Conservation (phyloP, 2,797 vertebrate species). For the Aplochiton taeniatus region DNA sequence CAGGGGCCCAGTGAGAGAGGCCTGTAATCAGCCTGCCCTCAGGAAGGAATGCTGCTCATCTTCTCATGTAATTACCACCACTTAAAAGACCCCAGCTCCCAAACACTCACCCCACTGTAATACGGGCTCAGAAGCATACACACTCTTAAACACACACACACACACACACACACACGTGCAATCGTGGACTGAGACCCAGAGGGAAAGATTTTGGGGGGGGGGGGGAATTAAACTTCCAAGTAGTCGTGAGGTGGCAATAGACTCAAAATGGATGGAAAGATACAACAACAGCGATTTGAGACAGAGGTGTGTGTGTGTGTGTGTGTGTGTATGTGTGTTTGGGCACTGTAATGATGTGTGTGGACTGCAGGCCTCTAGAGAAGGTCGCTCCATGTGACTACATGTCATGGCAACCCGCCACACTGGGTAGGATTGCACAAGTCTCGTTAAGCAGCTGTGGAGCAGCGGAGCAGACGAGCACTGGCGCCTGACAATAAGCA, state of each 20-base stretch:
- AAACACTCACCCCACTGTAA: constrained; percentile 73
- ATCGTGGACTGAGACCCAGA: constrained; percentile 14
- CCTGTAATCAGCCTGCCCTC: constrained; percentile 83
- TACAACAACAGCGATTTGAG: background rate
- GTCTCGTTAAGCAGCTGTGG: constrained; percentile 53
- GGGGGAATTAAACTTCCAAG: constrained; percentile 25
- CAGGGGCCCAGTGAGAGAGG: constrained; percentile 73
- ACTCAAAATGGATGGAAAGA: background rate
- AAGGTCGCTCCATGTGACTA: constrained; percentile 66
- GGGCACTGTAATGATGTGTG: constrained; percentile 44
- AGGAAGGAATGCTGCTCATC: constrained; percentile 86
- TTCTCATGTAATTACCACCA: constrained; percentile 83
- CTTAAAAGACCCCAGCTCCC: constrained; percentile 75
- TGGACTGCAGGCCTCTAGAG: constrained; percentile 64
- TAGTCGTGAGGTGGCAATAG: constrained; percentile 31
- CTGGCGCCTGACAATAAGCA: constrained; percentile 50
- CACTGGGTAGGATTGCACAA: constrained; percentile 61
- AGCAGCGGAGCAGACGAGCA: constrained; percentile 44
- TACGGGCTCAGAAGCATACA: constrained; percentile 7
- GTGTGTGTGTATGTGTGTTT: constrained; percentile 14
- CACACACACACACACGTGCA: constrained; percentile 9
- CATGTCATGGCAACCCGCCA: constrained; percentile 74
- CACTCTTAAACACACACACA: constrained; percentile 9
- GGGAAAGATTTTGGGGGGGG: constrained; percentile 26
- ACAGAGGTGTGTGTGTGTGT: constrained; percentile 7